Evolutionary conservation across 92 coral and sea anemone genomes (phyloP).

Genomic region (Zoanthus solanderi): DNA sequence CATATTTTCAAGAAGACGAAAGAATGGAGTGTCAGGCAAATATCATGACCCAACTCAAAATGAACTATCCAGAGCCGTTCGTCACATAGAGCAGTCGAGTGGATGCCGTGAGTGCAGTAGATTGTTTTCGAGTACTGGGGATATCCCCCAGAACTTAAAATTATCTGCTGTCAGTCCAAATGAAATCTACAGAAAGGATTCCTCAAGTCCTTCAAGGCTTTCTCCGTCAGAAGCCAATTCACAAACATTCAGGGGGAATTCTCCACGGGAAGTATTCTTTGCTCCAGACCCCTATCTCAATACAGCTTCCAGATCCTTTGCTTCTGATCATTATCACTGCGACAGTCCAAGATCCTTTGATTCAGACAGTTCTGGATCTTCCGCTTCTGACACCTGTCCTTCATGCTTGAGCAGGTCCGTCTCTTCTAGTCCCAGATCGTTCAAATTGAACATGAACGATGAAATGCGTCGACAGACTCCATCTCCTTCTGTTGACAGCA

Average conservation of each 20-base stretch:
- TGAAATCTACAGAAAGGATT: constrained; percentile 9
- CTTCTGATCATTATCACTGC: not conserved
- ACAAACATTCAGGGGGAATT: not conserved
- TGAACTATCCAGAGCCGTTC: not conserved
- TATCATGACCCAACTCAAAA: not conserved
- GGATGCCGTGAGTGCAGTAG: not conserved
- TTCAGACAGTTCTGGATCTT: not conserved
- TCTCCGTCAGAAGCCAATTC: not conserved
- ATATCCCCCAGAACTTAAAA: not conserved
- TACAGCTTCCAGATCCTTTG: not conserved
- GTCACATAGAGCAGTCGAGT: not conserved
- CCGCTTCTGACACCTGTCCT: constrained; percentile 6
- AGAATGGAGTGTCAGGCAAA: not conserved
- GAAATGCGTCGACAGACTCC: not conserved
- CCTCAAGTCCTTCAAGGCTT: not conserved
- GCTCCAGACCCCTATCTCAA: not conserved
- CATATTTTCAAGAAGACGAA: not conserved
- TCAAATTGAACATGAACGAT: not conserved
- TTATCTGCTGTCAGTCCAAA: not conserved
- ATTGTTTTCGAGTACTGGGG: not conserved
- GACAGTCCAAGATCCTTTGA: not conserved
- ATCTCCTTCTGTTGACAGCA: not conserved
- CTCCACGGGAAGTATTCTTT: not conserved
- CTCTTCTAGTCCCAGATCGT: not conserved
- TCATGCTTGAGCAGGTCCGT: not conserved